Percentiles rank a stretch among this genome's conserved stretches.
Evolutionary conservation across 2,797 vertebrate genomes (phyloP).

Genomic region (Scolopax bukidnonensis): DNA sequence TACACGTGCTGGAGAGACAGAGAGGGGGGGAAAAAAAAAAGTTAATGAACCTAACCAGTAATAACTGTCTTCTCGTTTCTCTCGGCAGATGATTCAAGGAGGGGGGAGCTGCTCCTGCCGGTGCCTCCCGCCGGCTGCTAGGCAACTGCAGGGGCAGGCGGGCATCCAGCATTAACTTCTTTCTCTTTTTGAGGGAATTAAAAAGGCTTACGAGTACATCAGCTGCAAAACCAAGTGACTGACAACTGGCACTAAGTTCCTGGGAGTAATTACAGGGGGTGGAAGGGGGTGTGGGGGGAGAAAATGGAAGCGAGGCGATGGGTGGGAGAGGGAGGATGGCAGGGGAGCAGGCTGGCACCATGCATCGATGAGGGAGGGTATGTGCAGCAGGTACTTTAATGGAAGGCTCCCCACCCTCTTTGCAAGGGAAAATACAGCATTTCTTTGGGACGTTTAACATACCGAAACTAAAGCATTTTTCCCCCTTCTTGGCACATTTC

Average conservation of each 20-base stretch:
- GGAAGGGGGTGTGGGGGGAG: no score
- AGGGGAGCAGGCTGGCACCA: neutral
- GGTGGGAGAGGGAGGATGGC: neutral
- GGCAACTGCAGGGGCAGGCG: conserved; percentile 25
- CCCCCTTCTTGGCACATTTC: neutral
- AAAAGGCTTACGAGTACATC: neutral
- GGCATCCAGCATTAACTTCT: neutral
- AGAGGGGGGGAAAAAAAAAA: neutral
- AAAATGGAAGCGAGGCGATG: neutral
- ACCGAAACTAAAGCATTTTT: neutral
- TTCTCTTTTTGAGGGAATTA: neutral
- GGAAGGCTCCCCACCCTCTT: neutral
- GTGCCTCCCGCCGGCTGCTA: conserved; percentile 15
- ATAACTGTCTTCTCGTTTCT: neutral
- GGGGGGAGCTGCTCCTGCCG: neutral
- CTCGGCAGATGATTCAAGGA: neutral
- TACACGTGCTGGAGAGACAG: neutral
- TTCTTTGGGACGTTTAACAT: neutral
- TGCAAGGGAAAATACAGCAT: neutral
- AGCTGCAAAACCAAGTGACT: neutral
- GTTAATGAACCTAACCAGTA: neutral
- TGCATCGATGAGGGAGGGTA: accelerated
- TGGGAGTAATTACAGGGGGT: neutral
- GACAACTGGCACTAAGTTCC: neutral
- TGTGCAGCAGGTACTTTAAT: neutral